These are phyloP conservation scores for Spisula solida DNA, from an alignment of 2,888 invertebrate genomes.

Conservation along the genomic window DNA sequence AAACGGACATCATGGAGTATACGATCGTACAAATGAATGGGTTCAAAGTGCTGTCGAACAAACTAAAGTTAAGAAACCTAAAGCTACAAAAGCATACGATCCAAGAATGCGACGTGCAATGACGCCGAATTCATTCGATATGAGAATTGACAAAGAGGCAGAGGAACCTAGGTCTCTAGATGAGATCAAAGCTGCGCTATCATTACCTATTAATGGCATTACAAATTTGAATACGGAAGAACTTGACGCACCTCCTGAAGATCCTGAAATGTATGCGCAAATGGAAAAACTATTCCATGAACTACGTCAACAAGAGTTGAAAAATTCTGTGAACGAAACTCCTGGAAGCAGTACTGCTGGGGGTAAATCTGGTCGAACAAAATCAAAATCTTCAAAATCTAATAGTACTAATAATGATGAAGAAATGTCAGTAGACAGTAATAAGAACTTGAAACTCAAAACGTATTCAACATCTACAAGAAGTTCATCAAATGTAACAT, in stretches of 20 bases:
- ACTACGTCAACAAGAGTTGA: slow-evolving; percentile 81
- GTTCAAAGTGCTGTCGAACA: slow-evolving; percentile 80
- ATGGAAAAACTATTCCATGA: slow-evolving; percentile 86
- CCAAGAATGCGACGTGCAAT: slow-evolving; percentile 72
- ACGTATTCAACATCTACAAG: slow-evolving; percentile 58
- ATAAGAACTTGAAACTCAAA: slow-evolving; percentile 72
- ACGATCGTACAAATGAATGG: slow-evolving; percentile 81
- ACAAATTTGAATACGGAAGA: slow-evolving; percentile 71
- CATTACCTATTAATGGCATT: slow-evolving; percentile 76
- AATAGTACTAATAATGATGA: slow-evolving; percentile 71
- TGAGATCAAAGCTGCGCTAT: slow-evolving; percentile 80
- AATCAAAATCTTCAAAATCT: slow-evolving; percentile 69
- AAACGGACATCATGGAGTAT: slow-evolving; percentile 69
- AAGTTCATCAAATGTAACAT: slow-evolving; percentile 67
- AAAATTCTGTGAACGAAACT: slow-evolving; percentile 80
- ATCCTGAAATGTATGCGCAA: slow-evolving; percentile 83
- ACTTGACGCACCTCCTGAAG: slow-evolving; percentile 83
- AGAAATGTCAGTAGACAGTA: slow-evolving; percentile 70
- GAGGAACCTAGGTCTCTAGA: slow-evolving; percentile 79
- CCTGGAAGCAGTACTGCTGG: slow-evolving; percentile 65
- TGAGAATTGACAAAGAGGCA: slow-evolving; percentile 69
- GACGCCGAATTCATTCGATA: slow-evolving; percentile 79
- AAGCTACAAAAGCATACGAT: slow-evolving; percentile 46
- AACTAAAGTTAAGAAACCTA: slow-evolving; percentile 70
- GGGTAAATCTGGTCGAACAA: slow-evolving; percentile 45